Conservation (phyloP, 2,888 invertebrate species). For the Elmis aenea region DNA sequence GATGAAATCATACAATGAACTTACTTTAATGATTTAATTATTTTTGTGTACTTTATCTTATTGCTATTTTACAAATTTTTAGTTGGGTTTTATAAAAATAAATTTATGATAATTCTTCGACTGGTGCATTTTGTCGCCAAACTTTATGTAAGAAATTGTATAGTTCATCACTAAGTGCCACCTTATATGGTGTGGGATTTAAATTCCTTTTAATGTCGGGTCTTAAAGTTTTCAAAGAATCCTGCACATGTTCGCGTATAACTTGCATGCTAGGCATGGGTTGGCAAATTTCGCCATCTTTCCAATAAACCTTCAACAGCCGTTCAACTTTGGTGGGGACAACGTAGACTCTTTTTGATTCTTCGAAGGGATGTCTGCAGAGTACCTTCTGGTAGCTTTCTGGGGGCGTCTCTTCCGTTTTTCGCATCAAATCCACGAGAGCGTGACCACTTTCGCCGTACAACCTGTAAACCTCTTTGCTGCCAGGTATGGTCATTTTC, state of each 20-base stretch:
- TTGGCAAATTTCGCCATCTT: conserved; percentile 68
- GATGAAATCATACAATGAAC: no score
- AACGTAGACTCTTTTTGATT: conserved; percentile 93
- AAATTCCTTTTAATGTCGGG: conserved; percentile 91
- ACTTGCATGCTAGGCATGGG: conserved; percentile 67
- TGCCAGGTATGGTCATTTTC: conserved; percentile 96
- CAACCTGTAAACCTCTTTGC: conserved; percentile 73
- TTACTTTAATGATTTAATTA: no score
- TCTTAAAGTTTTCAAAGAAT: conserved; percentile 74
- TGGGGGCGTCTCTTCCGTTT: conserved; percentile 73
- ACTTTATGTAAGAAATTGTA: conserved; percentile 93
- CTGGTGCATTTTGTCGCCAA: conserved; percentile 96
- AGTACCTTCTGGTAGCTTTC: conserved; percentile 75
- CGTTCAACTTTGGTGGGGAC: conserved; percentile 83
- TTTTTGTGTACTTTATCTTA: no score
- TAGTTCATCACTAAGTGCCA: conserved; percentile 85
- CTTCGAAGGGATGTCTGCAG: conserved; percentile 95
- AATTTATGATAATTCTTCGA: conserved; percentile 88
- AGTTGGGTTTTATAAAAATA: no score
- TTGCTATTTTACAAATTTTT: no score
- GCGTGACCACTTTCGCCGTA: conserved; percentile 78
- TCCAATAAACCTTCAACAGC: conserved; percentile 81
- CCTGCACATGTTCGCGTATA: conserved; percentile 71
- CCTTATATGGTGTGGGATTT: conserved; percentile 99
- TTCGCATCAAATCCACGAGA: conserved; percentile 83